Evolutionary conservation across 1,140 invertebrate species (phyloP), one percentile per base, ranked within the genome.

Genomic region (Bacillus rossius): DNA sequence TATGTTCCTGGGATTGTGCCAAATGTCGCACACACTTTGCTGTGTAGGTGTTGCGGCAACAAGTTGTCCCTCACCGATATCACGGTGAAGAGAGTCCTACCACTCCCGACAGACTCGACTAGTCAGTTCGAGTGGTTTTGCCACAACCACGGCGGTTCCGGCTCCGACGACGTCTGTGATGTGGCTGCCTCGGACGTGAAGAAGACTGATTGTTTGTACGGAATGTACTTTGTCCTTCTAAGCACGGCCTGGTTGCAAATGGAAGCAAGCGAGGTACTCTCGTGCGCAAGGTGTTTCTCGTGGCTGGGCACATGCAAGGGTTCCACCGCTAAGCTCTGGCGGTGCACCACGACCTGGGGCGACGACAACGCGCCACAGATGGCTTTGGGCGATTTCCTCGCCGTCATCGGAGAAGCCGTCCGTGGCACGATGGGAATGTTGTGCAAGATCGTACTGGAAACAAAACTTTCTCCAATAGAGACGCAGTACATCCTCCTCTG

Each of bases 101-200:
- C 57, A 8, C 34, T 59, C 3, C 57, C 57, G 16, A 22, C 49
- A 22, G 40, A 14, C 13, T 26, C 22, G 17, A 17, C 13, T 38
- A 51, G 54, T n/a, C 34, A n/a, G 19, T 17, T 19, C n/a, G 57
- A 59, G 22, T 59, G 49, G 50, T 59, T 53, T 41, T 59, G 57
- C 20, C 57, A 59, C 29, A 23, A 22, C 23, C 3, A 19, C 34
- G 4, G 43, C 16, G 26, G 8, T 7, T 45, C 43, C 13, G 17
- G 16, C 2, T 29, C 20, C 20, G 13, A 7, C 5, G 23, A 51
- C 8, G 26, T n/a, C 2, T 3, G 14, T 8, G 26, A 42, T 3
- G 20, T 16, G n/a, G 8, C 51, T 16, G 19, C 17, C 8, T 22
- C 38, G 22, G 47, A 23, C 3, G 43, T 34, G 1, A 57, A 47